Percentiles rank a stretch among this genome's conserved stretches.
These are phyloP conservation scores for Rhadinocentrus ornatus DNA, from an alignment of 2,797 vertebrate genomes.

Conservation along the genomic window DNA sequence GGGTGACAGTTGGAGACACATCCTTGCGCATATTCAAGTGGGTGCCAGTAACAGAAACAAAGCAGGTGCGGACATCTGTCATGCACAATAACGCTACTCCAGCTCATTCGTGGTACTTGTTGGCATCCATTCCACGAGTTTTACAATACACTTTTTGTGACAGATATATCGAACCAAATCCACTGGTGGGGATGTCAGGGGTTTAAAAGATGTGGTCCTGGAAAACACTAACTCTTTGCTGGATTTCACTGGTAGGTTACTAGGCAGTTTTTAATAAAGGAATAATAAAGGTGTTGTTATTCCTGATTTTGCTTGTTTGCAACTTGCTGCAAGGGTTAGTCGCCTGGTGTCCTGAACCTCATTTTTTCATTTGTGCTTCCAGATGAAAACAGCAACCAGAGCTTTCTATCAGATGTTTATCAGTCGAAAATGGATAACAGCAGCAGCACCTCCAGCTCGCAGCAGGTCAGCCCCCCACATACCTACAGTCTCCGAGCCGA, in stretches of 20 bases:
- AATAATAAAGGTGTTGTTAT: neutral
- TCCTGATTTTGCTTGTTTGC: neutral
- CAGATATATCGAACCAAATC: slow-evolving; percentile 96
- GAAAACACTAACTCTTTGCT: slow-evolving; percentile 91
- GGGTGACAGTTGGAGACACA: slow-evolving; percentile 98
- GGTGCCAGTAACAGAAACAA: slow-evolving; percentile 96
- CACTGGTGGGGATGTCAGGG: slow-evolving; percentile 81
- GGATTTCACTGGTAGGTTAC: slow-evolving; percentile 92
- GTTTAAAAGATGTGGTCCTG: slow-evolving; percentile 89
- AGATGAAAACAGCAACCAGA: slow-evolving; percentile 99
- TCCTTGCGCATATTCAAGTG: slow-evolving; percentile 98
- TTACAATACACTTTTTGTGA: slow-evolving; percentile 14
- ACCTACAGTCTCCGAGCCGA: slow-evolving; percentile 90
- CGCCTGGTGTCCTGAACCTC: neutral
- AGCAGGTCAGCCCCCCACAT: slow-evolving; percentile 91
- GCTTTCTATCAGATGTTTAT: slow-evolving; percentile 93
- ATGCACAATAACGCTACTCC: neutral
- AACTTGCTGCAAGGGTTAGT: neutral
- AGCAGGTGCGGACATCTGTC: slow-evolving; percentile 85
- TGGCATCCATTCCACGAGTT: neutral
- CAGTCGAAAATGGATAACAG: slow-evolving; percentile 97
- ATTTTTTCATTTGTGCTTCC: slow-evolving; percentile 26
- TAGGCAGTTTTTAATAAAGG: neutral
- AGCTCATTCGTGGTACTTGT: neutral
- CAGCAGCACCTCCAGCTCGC: slow-evolving; percentile 95